These are phyloP conservation scores for Eilema depressum DNA, from an alignment of 2,888 invertebrate genomes.

Conservation along the genomic window DNA sequence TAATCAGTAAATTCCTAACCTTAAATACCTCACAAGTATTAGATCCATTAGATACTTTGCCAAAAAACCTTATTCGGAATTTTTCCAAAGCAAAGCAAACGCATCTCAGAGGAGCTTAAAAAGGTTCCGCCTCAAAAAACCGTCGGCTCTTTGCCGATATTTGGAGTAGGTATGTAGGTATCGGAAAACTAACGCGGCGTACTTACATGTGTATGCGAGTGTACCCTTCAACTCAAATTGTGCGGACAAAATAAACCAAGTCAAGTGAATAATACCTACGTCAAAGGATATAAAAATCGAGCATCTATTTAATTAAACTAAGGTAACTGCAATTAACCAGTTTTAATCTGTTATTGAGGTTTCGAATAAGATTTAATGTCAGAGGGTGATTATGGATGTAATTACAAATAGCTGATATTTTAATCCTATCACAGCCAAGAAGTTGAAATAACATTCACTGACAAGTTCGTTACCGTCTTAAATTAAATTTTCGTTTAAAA, in stretches of 20 bases:
- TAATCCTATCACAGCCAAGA: constrained; percentile 64
- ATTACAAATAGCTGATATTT: constrained; percentile 68
- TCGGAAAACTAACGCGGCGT: constrained; percentile 35
- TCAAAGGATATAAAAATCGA: constrained; percentile 31
- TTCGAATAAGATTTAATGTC: constrained; percentile 52
- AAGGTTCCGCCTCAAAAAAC: constrained; percentile 35
- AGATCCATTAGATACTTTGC: not conserved
- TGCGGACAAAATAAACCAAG: constrained; percentile 39
- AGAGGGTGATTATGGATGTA: constrained; percentile 56
- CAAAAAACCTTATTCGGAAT: not conserved
- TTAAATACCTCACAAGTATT: not conserved
- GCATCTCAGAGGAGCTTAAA: constrained; percentile 32
- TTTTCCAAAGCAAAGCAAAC: constrained; percentile 27
- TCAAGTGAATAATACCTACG: constrained; percentile 48
- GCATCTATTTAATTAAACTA: constrained; percentile 27
- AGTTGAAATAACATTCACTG: constrained; percentile 68
- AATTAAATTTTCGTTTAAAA: constrained; percentile 76
- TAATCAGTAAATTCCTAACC: not conserved
- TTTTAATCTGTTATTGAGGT: constrained; percentile 31
- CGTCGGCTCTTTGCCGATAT: constrained; percentile 32
- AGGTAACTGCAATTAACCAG: constrained; percentile 27
- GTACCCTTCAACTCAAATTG: constrained; percentile 46
- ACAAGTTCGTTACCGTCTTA: constrained; percentile 72
- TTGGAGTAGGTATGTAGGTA: constrained; percentile 36
- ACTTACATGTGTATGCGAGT: constrained; percentile 25